Conservation (phyloP, 2,888 invertebrate species). For the Deilephila porcellus region DNA sequence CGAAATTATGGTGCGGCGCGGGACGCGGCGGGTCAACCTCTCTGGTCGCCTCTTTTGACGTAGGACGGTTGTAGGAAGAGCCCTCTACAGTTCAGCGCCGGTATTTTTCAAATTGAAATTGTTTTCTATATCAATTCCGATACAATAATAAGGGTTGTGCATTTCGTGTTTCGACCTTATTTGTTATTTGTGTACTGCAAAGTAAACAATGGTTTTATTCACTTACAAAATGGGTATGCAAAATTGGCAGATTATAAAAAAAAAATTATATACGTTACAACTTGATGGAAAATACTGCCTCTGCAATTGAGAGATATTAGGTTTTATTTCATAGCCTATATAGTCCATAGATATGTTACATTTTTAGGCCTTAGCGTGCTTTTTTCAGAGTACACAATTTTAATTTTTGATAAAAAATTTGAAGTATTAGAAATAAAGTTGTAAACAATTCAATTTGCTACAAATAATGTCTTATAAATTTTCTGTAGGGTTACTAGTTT, state of each 20-base stretch:
- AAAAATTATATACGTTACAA: too few species aligned
- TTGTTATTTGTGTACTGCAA: neutral
- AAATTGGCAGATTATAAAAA: neutral
- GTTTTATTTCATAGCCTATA: too few species aligned
- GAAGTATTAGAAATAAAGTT: too few species aligned
- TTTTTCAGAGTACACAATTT: too few species aligned
- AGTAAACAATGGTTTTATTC: neutral
- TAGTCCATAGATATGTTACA: too few species aligned
- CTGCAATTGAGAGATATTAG: too few species aligned
- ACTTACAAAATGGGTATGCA: neutral
- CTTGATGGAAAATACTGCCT: too few species aligned
- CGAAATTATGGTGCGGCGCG: neutral
- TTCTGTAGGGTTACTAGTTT: too few species aligned
- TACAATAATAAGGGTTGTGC: neutral
- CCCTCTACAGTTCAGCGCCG: conserved; percentile 5
- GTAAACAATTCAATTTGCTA: too few species aligned
- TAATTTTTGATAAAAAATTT: too few species aligned
- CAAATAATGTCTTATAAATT: too few species aligned
- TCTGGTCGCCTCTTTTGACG: conserved; percentile 11
- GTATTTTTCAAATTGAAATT: conserved; percentile 12
- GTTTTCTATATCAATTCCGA: neutral
- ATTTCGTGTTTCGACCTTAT: neutral
- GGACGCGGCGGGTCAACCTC: neutral
- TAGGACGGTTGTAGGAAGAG: conserved; percentile 23
- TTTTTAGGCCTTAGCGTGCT: too few species aligned